Percentiles rank a stretch among this genome's conserved stretches.
Conservation (phyloP, 2,797 vertebrate genomes). For the Lophotriccus pileatus region DNA sequence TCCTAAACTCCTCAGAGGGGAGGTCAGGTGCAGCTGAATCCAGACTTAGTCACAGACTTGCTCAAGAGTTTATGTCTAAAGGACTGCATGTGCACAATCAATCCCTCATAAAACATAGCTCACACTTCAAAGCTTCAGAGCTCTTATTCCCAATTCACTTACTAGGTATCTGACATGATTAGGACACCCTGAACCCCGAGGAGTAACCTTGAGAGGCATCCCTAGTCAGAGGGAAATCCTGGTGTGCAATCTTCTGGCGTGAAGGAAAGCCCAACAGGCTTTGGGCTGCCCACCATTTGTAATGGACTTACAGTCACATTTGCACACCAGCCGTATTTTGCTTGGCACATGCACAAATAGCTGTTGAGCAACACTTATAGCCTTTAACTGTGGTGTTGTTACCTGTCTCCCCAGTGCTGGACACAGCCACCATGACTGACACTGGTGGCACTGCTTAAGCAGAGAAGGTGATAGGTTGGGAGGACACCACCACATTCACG, state of each 20-base stretch:
- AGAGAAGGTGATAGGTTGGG: neutral
- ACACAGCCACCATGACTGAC: neutral
- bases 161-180: neutral
- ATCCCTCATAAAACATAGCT: neutral
- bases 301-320: neutral
- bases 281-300: neutral
- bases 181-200: neutral
- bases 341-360: neutral
- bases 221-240: neutral
- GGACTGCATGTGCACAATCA: neutral
- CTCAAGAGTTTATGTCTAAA: neutral
- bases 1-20: neutral
- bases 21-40: neutral
- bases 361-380: neutral
- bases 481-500: rapidly evolving
- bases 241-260: neutral
- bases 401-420: neutral
- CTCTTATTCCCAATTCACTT: neutral
- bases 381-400: neutral
- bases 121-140: neutral
- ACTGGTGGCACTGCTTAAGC: neutral
- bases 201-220: neutral
- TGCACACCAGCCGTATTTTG: neutral
- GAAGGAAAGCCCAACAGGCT: neutral
- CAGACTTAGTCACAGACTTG: neutral